A percentile compares a stretch with the other conserved stretches of the same genome.
Evolutionary conservation across 2,113 vertebrate species (phyloP).

Genomic region (Campylomormyrus tamandua): DNA sequence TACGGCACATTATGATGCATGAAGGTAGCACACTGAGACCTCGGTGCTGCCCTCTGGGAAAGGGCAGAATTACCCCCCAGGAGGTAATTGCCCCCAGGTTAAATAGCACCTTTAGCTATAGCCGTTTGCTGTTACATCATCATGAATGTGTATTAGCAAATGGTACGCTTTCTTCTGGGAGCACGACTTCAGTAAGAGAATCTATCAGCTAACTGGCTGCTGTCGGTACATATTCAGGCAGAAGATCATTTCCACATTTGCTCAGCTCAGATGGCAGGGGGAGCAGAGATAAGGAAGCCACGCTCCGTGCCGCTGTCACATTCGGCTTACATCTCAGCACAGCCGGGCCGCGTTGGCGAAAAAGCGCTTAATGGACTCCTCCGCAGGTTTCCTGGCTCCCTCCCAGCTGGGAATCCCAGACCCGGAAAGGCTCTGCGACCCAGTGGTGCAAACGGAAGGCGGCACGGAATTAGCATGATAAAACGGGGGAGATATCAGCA

Average conservation of each 20-base stretch:
- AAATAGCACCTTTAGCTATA: constrained; percentile 3
- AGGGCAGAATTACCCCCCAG: neutral
- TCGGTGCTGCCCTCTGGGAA: neutral
- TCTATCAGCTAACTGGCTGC: neutral
- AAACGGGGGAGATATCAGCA: neutral
- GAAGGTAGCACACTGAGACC: neutral
- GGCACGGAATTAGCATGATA: neutral
- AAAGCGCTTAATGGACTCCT: neutral
- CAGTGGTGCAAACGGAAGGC: neutral
- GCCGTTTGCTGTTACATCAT: constrained; percentile 5
- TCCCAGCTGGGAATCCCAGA: neutral
- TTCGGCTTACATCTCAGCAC: neutral
- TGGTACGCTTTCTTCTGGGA: neutral
- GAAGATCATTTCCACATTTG: constrained; percentile 12
- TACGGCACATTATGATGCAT: constrained; percentile 8
- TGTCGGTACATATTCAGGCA: neutral
- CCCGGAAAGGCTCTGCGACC: neutral
- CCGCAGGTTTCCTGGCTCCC: neutral
- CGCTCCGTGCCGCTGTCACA: neutral
- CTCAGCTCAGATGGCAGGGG: neutral
- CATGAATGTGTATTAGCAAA: neutral
- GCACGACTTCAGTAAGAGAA: neutral
- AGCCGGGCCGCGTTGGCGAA: neutral
- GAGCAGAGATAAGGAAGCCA: neutral
- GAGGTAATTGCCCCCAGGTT: constrained; percentile 14